Percentiles rank a stretch among this genome's conserved stretches.
These are phyloP conservation scores for Uloborus plumipes DNA, from an alignment of 2,888 invertebrate species.

Conservation along the genomic window DNA sequence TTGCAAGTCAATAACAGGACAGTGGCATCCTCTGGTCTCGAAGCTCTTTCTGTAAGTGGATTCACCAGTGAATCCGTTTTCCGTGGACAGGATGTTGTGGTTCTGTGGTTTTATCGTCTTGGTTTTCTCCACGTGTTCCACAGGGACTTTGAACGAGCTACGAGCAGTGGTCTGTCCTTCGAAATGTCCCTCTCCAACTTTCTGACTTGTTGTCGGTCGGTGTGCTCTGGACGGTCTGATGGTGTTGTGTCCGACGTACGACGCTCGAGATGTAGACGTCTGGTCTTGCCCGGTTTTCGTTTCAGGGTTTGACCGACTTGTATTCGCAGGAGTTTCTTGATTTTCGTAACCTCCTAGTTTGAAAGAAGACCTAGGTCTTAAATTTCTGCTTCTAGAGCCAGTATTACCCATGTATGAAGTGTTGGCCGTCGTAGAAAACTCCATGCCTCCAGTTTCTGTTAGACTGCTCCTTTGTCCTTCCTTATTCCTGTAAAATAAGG, in stretches of 20 bases:
- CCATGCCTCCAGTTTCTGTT: slow-evolving; percentile 61
- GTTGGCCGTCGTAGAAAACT: slow-evolving; percentile 56
- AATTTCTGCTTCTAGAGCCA: slow-evolving; percentile 9
- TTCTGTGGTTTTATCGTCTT: slow-evolving; percentile 18
- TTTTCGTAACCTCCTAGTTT: slow-evolving; percentile 25
- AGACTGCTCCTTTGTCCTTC: slow-evolving; percentile 59
- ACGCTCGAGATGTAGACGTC: slow-evolving; percentile 25
- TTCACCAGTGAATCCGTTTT: slow-evolving; percentile 21
- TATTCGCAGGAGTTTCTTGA: not conserved
- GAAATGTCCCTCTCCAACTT: slow-evolving; percentile 45
- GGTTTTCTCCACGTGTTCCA: slow-evolving; percentile 5
- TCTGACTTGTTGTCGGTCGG: slow-evolving; percentile 55
- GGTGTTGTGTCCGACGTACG: slow-evolving; percentile 18
- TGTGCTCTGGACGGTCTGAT: slow-evolving; percentile 14
- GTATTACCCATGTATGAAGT: slow-evolving; percentile 15
- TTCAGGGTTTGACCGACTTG: slow-evolving; percentile 44
- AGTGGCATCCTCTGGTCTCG: slow-evolving; percentile 30
- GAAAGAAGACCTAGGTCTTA: slow-evolving; percentile 42
- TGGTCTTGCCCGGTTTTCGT: not conserved
- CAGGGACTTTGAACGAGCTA: slow-evolving; percentile 20
- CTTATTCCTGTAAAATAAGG: slow-evolving; percentile 14
- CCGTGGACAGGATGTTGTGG: slow-evolving; percentile 43
- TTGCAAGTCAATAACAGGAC: slow-evolving; percentile 66
- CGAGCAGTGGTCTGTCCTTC: slow-evolving; percentile 40
- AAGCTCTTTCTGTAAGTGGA: slow-evolving; percentile 47